Percentiles rank a stretch among this genome's conserved stretches.
phyloP scores from a whole-genome alignment of 2,797 vertebrate species.

The Gadopsis bispinosus region DNA sequence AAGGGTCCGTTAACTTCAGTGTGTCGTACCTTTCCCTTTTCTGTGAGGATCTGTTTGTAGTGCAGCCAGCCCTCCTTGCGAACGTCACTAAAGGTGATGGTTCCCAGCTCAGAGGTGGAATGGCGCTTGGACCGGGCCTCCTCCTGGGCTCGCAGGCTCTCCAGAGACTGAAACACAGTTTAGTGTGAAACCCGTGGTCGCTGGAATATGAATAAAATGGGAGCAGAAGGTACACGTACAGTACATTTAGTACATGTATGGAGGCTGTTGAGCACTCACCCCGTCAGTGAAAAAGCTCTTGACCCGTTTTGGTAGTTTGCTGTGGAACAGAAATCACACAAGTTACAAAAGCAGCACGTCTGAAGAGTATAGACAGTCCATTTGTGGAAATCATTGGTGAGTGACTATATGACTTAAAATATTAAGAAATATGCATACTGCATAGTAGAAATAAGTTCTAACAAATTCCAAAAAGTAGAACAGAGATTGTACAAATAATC shows the following conservation, averaged over 20 bases:
- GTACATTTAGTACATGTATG: background rate
- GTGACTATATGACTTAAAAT: background rate
- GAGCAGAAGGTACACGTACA: background rate
- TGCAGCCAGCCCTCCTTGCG: slow-evolving; percentile 96
- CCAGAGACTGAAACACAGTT: slow-evolving; percentile 88
- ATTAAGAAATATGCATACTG: background rate
- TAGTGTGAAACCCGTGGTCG: background rate
- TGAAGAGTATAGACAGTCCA: background rate
- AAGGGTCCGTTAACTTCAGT: background rate
- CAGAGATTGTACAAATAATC: background rate
- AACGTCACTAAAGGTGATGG: slow-evolving; percentile 88
- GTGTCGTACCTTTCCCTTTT: slow-evolving; percentile 94
- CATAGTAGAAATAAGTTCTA: background rate
- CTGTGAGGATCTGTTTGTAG: slow-evolving; percentile 97
- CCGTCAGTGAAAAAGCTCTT: slow-evolving; percentile 96
- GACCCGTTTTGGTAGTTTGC: slow-evolving; percentile 93
- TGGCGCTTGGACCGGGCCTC: slow-evolving; percentile 92
- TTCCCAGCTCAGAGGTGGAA: slow-evolving; percentile 95
- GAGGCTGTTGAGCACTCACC: slow-evolving; percentile 82
- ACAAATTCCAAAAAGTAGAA: background rate
- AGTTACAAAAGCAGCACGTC: background rate
- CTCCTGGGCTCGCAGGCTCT: slow-evolving; percentile 89
- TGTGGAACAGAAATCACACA: slow-evolving; percentile 68
- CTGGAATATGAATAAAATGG: background rate
- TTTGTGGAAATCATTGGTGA: background rate